Evolutionary conservation across 2,113 vertebrate species (phyloP).

Genomic region (Asarcornis scutulata): DNA sequence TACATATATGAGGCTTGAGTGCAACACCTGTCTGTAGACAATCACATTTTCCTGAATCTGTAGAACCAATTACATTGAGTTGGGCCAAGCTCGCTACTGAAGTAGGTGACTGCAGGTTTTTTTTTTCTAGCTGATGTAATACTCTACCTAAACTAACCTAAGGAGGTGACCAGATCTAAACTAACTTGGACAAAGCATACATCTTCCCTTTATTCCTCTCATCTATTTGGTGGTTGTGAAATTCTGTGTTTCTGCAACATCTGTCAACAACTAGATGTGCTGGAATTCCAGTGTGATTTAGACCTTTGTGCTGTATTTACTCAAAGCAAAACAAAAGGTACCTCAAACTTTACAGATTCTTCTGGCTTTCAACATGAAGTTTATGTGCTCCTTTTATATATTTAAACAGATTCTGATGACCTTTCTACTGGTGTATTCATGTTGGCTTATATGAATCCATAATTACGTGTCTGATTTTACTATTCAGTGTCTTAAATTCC

Average conservation of each 20-base stretch:
- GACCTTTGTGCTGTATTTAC: neutral
- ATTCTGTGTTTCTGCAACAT: neutral
- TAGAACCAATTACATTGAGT: neutral
- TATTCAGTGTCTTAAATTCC: neutral
- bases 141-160: neutral
- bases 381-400: neutral
- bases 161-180: neutral
- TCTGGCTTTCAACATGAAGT: neutral
- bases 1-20: neutral
- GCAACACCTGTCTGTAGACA: neutral
- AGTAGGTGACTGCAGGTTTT: accelerated
- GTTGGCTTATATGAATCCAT: neutral
- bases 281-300: neutral
- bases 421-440: neutral
- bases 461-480: slow-evolving; percentile 23
- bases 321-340: neutral
- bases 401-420: neutral
- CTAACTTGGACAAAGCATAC: neutral
- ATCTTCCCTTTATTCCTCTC: neutral
- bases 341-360: neutral
- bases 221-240: neutral
- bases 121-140: neutral
- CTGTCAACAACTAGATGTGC: neutral
- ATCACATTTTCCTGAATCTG: neutral
- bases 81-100: neutral